Conservation (phyloP, 2,113 vertebrate genomes). For the Sclerurus mexicanus region DNA sequence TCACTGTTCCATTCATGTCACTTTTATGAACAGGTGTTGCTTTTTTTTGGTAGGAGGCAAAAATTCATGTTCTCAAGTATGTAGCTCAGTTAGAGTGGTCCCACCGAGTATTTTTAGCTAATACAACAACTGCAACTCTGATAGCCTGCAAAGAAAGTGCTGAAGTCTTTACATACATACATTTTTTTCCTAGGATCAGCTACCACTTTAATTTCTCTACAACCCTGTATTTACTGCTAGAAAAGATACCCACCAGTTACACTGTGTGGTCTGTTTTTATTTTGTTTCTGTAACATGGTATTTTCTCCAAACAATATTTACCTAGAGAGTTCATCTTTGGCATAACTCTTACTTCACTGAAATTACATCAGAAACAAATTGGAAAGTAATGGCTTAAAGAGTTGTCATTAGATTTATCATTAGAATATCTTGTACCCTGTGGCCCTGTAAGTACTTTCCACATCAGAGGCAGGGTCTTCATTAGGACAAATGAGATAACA, state of each 20-base stretch:
- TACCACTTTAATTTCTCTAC: background rate
- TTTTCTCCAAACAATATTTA: background rate
- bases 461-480: conserved; percentile 8
- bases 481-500: background rate
- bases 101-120: background rate
- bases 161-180: background rate
- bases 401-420: conserved; percentile 11
- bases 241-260: background rate
- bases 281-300: background rate
- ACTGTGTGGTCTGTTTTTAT: background rate
- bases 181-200: background rate
- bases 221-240: background rate
- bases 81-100: background rate
- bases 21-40: background rate
- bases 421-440: background rate
- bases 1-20: background rate
- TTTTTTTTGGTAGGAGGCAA: background rate
- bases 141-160: background rate
- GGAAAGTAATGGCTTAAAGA: conserved; percentile 5
- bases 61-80: background rate
- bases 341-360: background rate
- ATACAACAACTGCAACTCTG: background rate
- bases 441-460: conserved; percentile 6
- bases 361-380: background rate
- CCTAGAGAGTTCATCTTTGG: background rate